Percentiles rank a stretch among this genome's conserved stretches.
These are phyloP conservation scores for Hystrix cristata DNA, from an alignment of 2,113 vertebrate genomes.

Conservation along the genomic window DNA sequence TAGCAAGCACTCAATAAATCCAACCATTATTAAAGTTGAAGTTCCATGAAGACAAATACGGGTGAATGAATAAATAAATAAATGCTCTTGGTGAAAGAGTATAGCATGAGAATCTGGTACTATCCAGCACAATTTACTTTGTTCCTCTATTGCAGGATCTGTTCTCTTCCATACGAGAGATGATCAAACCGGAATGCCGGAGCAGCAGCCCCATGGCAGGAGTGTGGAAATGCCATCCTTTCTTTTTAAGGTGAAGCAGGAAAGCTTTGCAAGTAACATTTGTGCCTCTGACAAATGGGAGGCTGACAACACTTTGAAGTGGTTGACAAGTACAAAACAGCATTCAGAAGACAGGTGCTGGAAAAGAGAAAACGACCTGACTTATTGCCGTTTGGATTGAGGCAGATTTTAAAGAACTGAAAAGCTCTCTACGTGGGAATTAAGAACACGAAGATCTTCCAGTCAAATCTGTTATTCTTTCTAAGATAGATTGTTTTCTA, in stretches of 20 bases:
- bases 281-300: conserved; percentile 55
- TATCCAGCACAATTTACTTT: neutral
- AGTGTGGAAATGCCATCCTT: neutral
- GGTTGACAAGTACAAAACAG: conserved; percentile 34
- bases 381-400: neutral
- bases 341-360: neutral
- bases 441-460: conserved; percentile 30
- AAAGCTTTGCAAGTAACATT: neutral
- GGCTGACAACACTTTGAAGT: neutral
- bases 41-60: neutral
- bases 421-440: neutral
- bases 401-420: neutral
- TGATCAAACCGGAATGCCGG: neutral
- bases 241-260: conserved; percentile 28
- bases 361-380: neutral
- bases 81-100: neutral
- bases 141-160: neutral
- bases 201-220: neutral
- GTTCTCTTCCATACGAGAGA: too few relatives aligned
- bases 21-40: neutral
- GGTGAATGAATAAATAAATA: neutral
- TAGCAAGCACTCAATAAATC: neutral
- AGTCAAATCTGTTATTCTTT: conserved; percentile 52
- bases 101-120: neutral
- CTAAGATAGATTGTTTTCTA: conserved; percentile 71